These are phyloP conservation scores for Seira sanloemensis DNA, from an alignment of 2,888 invertebrate species.

Conservation along the genomic window DNA sequence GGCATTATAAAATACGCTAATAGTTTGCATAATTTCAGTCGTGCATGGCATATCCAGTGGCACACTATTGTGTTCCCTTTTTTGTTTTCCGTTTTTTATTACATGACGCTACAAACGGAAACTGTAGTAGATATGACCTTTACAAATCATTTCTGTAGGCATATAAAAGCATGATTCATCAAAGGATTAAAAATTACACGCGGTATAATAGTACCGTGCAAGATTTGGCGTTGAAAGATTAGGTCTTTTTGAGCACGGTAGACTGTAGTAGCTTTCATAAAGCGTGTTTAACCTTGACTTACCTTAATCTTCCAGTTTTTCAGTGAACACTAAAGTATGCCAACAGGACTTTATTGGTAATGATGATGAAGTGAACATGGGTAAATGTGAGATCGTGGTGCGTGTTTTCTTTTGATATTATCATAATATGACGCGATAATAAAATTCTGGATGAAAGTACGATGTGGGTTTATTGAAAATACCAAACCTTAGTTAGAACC, in stretches of 20 bases:
- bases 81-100: too few relatives aligned
- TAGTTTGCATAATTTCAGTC: too few relatives aligned
- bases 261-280: background rate
- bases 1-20: too few relatives aligned
- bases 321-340: conserved; percentile 9
- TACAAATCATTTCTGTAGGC: too few relatives aligned
- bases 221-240: background rate
- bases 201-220: conserved; percentile 20
- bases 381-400: conserved; percentile 44
- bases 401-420: conserved; percentile 30
- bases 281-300: conserved; percentile 41
- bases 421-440: background rate
- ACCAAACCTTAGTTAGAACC: conserved; percentile 32
- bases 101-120: too few relatives aligned
- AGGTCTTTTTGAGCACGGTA: conserved; percentile 21
- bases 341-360: too few relatives aligned
- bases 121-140: too few relatives aligned
- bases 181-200: conserved; percentile 31
- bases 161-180: too few relatives aligned
- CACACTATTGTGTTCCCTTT: too few relatives aligned
- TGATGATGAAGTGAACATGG: too few relatives aligned
- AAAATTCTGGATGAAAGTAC: background rate
- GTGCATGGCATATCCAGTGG: too few relatives aligned
- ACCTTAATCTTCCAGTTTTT: conserved; percentile 5
- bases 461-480: conserved; percentile 44